Evolutionary conservation across 2,113 vertebrate species (phyloP).

Genomic region (Grammatotria lemairii): DNA sequence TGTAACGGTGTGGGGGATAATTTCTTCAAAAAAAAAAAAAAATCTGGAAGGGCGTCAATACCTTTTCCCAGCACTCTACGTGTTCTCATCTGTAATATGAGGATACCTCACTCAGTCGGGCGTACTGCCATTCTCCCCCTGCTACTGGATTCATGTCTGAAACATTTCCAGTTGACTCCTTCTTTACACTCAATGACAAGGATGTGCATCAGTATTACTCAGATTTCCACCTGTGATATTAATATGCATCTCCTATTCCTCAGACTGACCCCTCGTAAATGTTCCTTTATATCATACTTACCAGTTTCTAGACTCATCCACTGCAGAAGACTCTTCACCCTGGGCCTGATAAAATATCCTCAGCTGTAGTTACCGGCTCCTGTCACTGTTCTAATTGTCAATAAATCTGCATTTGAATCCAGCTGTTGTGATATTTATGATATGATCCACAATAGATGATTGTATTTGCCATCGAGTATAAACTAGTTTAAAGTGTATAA

Average conservation of each 20-base stretch:
- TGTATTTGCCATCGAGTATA: background rate
- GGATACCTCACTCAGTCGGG: rapidly evolving
- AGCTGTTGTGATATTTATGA: background rate
- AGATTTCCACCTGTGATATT: background rate
- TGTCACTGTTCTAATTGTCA: background rate
- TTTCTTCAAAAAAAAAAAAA: background rate
- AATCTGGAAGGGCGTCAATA: background rate
- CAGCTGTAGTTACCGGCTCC: background rate
- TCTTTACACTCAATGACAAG: background rate
- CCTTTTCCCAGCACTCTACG: background rate
- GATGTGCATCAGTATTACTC: background rate
- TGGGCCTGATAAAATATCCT: background rate
- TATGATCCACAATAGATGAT: background rate
- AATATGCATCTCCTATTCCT: background rate
- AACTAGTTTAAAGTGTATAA: background rate
- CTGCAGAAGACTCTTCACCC: background rate
- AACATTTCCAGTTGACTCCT: background rate
- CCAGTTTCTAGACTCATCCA: background rate
- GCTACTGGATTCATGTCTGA: background rate
- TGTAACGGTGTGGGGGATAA: background rate
- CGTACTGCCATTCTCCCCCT: background rate
- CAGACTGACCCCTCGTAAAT: background rate
- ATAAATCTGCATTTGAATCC: background rate
- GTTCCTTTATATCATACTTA: background rate
- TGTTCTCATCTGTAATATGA: background rate